Evolutionary conservation across 2,797 vertebrate genomes (phyloP).

Genomic region (Alcedo quadribrachys): DNA sequence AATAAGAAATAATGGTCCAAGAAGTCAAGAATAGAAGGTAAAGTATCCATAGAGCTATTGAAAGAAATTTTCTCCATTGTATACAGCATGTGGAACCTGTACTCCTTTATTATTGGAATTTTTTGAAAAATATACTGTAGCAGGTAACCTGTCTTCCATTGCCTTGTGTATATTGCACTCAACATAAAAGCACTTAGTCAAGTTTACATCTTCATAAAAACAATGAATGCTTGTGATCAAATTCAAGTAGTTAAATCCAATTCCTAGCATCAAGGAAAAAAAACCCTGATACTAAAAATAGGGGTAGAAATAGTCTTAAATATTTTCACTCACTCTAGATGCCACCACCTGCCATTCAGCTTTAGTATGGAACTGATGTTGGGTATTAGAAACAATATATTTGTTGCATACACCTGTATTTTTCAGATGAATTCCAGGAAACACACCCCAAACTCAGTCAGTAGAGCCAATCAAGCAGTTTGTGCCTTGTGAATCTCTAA

Average conservation of each 20-base stretch:
- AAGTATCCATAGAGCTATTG: background rate
- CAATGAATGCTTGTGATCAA: background rate
- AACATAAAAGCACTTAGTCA: background rate
- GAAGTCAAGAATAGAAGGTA: background rate
- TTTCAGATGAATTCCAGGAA: background rate
- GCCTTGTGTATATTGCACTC: background rate
- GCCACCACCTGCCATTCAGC: background rate
- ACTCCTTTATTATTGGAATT: background rate
- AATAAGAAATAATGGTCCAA: background rate
- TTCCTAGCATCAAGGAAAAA: background rate
- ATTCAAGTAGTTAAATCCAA: background rate
- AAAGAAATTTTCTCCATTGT: background rate
- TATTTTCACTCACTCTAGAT: background rate
- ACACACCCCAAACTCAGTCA: background rate
- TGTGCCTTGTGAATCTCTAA: background rate
- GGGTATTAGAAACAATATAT: background rate
- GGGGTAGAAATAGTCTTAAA: background rate
- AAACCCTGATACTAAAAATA: background rate
- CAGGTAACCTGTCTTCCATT: background rate
- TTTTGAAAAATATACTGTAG: background rate
- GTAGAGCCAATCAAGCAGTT: background rate
- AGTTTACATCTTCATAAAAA: no score
- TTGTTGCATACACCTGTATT: background rate
- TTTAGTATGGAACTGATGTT: background rate
- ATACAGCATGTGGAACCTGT: background rate